Evolutionary conservation across 2,888 invertebrate species (phyloP).

Genomic region (Nasonovia ribisnigri): DNA sequence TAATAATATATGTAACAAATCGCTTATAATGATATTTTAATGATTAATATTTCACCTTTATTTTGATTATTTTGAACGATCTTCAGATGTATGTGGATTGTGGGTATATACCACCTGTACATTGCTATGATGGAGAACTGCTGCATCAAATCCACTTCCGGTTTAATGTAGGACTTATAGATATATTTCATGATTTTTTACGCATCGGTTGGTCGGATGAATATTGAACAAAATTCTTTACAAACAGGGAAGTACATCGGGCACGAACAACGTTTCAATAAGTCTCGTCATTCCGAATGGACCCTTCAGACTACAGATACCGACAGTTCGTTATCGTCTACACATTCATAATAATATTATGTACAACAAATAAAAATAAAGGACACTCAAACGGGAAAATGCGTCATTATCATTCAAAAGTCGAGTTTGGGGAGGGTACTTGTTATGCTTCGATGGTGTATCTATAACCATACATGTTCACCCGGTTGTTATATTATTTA

Average conservation of each 20-base stretch:
- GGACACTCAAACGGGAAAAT: slow-evolving; percentile 50
- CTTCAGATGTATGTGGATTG: not conserved
- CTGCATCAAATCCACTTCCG: not conserved
- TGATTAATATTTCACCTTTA: not conserved
- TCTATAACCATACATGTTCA: not conserved
- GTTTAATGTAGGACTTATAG: slow-evolving; percentile 27
- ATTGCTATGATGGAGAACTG: not conserved
- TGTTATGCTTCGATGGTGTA: slow-evolving; percentile 34
- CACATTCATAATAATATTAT: not conserved
- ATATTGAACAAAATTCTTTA: slow-evolving; percentile 42
- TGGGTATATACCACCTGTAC: too few relatives aligned
- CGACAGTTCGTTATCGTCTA: slow-evolving; percentile 46
- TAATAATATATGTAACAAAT: not conserved
- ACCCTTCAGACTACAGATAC: slow-evolving; percentile 49
- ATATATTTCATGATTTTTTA: slow-evolving; percentile 47
- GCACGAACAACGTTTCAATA: slow-evolving; percentile 53
- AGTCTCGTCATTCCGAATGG: slow-evolving; percentile 37
- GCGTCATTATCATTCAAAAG: slow-evolving; percentile 54
- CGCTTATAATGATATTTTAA: not conserved
- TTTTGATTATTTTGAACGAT: not conserved
- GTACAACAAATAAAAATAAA: slow-evolving; percentile 45
- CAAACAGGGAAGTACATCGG: slow-evolving; percentile 33
- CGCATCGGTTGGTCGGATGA: slow-evolving; percentile 47
- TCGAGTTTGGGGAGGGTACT: slow-evolving; percentile 12
- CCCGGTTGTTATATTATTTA: not conserved